These are phyloP conservation scores for Thysanoteuthis rhombus DNA, from an alignment of 2,888 invertebrate species.

Conservation along the genomic window DNA sequence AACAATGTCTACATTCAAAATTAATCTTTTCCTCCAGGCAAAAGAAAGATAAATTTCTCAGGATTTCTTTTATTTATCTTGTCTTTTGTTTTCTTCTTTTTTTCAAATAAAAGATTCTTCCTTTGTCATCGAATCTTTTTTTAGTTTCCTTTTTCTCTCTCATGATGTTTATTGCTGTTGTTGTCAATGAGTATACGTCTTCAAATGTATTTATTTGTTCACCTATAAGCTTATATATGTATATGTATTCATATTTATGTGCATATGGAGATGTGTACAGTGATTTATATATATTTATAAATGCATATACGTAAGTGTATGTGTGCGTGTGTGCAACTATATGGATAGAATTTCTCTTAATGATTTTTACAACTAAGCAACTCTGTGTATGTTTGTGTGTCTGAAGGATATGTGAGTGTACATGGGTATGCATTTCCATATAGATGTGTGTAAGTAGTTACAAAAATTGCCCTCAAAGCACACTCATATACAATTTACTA, in stretches of 20 bases:
- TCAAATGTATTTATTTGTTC: background rate
- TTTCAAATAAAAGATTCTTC: background rate
- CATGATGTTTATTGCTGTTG: background rate
- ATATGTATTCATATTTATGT: background rate
- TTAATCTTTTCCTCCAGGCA: background rate
- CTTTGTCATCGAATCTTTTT: background rate
- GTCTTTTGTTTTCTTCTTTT: background rate
- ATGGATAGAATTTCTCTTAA: too few species aligned
- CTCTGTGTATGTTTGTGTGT: too few species aligned
- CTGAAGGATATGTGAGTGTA: too few species aligned
- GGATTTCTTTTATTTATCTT: background rate
- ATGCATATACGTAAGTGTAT: too few species aligned
- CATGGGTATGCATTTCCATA: too few species aligned
- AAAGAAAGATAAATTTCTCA: background rate
- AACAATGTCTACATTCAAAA: background rate
- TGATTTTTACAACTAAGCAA: too few species aligned
- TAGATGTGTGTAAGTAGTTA: too few species aligned
- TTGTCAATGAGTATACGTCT: background rate
- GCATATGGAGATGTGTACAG: too few species aligned
- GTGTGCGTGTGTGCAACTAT: too few species aligned
- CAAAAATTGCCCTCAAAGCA: too few species aligned
- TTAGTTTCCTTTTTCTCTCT: background rate
- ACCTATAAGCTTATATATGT: background rate
- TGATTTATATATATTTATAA: too few species aligned
- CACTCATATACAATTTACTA: too few species aligned